A percentile compares a stretch with the other conserved stretches of the same genome.
Conservation (phyloP, 2,888 invertebrate genomes). For the Nomada flava region DNA sequence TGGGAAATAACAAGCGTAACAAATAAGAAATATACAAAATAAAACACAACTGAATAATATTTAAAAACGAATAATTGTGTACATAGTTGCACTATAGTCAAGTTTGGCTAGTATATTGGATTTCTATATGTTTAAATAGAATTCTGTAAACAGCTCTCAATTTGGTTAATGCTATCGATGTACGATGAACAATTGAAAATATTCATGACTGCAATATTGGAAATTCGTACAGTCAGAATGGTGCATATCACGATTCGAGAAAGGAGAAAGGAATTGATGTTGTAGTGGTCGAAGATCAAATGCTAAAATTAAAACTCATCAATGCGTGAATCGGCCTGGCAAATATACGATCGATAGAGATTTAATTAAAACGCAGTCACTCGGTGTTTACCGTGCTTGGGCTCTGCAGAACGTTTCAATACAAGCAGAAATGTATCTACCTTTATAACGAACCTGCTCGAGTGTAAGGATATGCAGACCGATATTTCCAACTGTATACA, state of each 20-base stretch:
- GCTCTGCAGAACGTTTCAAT: conserved; percentile 40
- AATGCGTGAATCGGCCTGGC: conserved; percentile 70
- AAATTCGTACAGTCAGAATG: neutral
- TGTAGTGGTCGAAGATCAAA: conserved; percentile 8
- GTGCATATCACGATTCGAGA: neutral
- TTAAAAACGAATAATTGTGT: too few species aligned
- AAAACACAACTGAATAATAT: too few species aligned
- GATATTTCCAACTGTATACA: conserved; percentile 53
- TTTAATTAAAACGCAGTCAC: conserved; percentile 75
- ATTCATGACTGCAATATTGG: neutral
- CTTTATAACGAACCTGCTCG: conserved; percentile 41
- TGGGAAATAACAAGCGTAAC: too few species aligned
- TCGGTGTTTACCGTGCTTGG: conserved; percentile 56
- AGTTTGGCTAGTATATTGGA: too few species aligned
- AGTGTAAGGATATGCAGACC: conserved; percentile 46
- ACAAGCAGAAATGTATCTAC: conserved; percentile 35
- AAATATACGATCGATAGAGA: conserved; percentile 69
- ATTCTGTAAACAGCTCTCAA: too few species aligned
- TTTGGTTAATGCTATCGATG: neutral
- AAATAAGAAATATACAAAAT: too few species aligned
- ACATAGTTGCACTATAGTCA: too few species aligned
- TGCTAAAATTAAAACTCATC: conserved; percentile 73
- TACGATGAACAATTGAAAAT: neutral
- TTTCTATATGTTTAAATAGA: too few species aligned
- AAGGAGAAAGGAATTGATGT: conserved; percentile 25